Evolutionary conservation across 2,888 invertebrate genomes (phyloP).

Genomic region (Dicyrtoma fusca): DNA sequence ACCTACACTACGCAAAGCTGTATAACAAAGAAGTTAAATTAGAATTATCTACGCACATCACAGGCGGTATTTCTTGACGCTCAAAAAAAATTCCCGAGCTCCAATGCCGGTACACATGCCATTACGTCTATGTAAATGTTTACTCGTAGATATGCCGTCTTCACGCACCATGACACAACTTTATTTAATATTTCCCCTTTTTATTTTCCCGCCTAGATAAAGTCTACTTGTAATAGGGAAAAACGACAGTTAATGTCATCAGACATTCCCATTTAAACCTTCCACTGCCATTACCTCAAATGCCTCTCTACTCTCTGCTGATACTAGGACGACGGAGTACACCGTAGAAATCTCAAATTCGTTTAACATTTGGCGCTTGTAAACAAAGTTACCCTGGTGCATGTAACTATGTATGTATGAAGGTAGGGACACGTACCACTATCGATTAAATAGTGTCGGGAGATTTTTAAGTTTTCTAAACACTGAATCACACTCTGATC

Average conservation of each 20-base stretch:
- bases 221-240: no score
- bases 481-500: no score
- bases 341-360: no score
- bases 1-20: background rate
- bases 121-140: constrained; percentile 11
- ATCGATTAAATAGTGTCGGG: no score
- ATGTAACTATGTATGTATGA: no score
- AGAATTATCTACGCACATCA: constrained; percentile 17
- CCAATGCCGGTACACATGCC: background rate
- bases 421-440: no score
- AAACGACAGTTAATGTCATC: background rate
- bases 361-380: no score
- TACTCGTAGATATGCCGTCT: background rate
- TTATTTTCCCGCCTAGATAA: background rate
- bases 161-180: constrained; percentile 21
- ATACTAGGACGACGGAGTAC: no score
- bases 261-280: background rate
- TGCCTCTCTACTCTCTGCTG: no score
- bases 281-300: background rate
- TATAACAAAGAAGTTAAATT: constrained; percentile 8
- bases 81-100: background rate
- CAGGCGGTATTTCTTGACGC: background rate
- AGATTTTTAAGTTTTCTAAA: no score
- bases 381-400: no score
- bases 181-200: constrained; percentile 12